Evolutionary conservation across 2,113 vertebrate genomes (phyloP).

Genomic region (Bolborhynchus lineola): DNA sequence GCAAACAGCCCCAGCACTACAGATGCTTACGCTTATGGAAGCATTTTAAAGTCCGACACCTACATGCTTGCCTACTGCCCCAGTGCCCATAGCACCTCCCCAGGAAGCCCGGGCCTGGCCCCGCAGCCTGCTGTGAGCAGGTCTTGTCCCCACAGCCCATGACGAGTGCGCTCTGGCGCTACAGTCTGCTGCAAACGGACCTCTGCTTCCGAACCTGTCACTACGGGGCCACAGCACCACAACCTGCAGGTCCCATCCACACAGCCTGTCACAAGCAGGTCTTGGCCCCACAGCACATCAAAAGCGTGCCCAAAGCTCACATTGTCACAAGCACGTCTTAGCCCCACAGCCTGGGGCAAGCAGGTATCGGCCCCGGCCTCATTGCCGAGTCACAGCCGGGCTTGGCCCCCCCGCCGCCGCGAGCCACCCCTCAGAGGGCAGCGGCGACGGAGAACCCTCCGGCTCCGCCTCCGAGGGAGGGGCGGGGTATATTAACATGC

Average conservation of each 20-base stretch:
- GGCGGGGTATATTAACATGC: fast-evolving
- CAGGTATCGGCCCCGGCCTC: not conserved
- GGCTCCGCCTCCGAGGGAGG: fast-evolving
- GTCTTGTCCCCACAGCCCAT: not conserved
- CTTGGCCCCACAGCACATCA: too few species aligned
- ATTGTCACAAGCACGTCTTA: fast-evolving
- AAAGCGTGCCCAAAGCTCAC: fast-evolving
- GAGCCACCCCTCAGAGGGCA: fast-evolving
- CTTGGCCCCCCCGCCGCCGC: too few species aligned
- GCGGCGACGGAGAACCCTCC: fast-evolving
- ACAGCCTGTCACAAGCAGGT: not conserved
- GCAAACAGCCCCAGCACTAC: fast-evolving
- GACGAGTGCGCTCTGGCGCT: too few species aligned
- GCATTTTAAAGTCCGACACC: not conserved
- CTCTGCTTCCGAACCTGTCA: not conserved
- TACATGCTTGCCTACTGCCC: fast-evolving
- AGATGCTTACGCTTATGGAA: fast-evolving
- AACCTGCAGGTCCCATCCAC: too few species aligned
- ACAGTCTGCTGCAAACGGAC: not conserved
- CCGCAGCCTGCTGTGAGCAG: not conserved
- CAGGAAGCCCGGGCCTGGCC: fast-evolving
- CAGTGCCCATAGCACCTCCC: not conserved
- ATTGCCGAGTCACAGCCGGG: not conserved
- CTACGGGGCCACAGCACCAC: fast-evolving
- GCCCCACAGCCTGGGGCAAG: fast-evolving